Evolutionary conservation across 2,888 invertebrate species (phyloP).

Genomic region (Boloria euphrosyne): DNA sequence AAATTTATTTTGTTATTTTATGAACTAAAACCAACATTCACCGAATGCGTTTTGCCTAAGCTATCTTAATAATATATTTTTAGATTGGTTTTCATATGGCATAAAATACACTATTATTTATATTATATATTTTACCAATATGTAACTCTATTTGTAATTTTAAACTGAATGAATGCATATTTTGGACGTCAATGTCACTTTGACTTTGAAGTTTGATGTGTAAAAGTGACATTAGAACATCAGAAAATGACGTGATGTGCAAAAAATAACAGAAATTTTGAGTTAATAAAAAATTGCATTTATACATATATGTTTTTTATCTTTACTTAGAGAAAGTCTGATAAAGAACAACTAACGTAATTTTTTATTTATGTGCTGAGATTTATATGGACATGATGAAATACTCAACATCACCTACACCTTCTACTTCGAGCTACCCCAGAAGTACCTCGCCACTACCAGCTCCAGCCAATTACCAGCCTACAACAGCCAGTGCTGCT

Average conservation of each 20-base stretch:
- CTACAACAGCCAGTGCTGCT: slow-evolving; percentile 89
- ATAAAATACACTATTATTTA: no score
- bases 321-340: background rate
- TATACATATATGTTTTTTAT: background rate
- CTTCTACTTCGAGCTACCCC: slow-evolving; percentile 68
- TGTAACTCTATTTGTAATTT: background rate
- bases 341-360: background rate
- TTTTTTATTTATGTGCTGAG: no score
- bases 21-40: no score
- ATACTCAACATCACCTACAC: slow-evolving; percentile 84
- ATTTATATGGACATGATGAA: slow-evolving; percentile 68
- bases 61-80: no score
- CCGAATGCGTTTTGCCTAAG: no score
- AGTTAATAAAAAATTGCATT: background rate
- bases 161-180: background rate
- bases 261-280: slow-evolving; percentile 18
- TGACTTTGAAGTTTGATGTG: background rate
- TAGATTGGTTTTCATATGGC: no score
- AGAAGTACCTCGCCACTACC: slow-evolving; percentile 86
- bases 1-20: no score
- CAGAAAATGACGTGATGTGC: slow-evolving; percentile 21
- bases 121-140: no score
- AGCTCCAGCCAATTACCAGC: slow-evolving; percentile 85
- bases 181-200: background rate
- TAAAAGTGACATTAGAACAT: slow-evolving; percentile 4